Base-by-base conservation (phyloP, 2,113 vertebrate genomes). In the Silurus meridionalis region DNA sequence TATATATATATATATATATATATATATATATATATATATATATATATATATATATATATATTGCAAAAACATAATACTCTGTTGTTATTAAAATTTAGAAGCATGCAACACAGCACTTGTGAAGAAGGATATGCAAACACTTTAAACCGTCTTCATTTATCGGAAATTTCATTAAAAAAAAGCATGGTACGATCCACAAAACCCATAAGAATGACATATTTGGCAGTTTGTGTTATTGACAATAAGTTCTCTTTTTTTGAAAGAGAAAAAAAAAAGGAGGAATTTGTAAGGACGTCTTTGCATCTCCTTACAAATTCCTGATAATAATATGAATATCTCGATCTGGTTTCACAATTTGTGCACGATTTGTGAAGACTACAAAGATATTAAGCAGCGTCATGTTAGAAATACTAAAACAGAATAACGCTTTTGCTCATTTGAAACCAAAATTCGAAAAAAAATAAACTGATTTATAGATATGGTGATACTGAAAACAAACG, bases 91-190 rank as follows among this genome's bases (percentile, higher is more conserved):
- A 3, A 55, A 79, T 74, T 72, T 78, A 25, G 46, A n/a, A 60
- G 79, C 80, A 82, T 86, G 85, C 61, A 63, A 21, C 8, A 79
- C 63, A 50, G 66, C 77, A 77, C 74, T 25, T 78, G 50, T 86
- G 67, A 57, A 86, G 52, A 55, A 83, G 89, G 85, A 87, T 87
- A 89, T 17, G 60, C 63, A 80, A 90, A 91, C 86, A 87, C 78
- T 84, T 83, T 23, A 85, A 78, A 67, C 74, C 83, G 60, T 55
- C 57, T 83, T 23, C 13, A 55, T 55, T 87, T 58, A 14, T 53
- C 23, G 25, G 10, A 6, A 7, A 77, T 55, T 77, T 23, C 17
- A 74, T 74, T 15, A n/a, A 84, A 75, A 74, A 21, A 75, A 85
- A 61, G n/a, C 63, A 28, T 46, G 19, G 9, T 52, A 11, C 23